Percentiles rank a stretch among this genome's conserved stretches.
These are phyloP conservation scores for Hyppa rectilinea DNA, from an alignment of 2,888 invertebrate species.

Conservation along the genomic window DNA sequence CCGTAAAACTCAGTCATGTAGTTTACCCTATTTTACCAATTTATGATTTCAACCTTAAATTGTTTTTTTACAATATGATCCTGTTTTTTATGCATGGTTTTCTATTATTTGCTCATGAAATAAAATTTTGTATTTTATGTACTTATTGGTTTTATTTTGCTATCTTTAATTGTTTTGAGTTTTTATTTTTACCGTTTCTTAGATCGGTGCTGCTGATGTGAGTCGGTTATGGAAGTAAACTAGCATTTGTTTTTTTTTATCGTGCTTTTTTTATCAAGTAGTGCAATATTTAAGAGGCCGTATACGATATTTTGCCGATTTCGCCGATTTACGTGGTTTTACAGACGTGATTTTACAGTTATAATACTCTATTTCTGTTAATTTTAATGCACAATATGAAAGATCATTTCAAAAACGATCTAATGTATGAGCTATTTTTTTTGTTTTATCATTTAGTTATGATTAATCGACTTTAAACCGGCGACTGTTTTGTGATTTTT, in stretches of 20 bases:
- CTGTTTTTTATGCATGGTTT: constrained; percentile 30
- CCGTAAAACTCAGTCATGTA: neutral
- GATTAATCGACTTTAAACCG: too few species aligned
- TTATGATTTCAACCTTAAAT: constrained; percentile 13
- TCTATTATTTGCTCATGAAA: constrained; percentile 30
- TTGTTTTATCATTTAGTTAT: too few species aligned
- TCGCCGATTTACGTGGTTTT: too few species aligned
- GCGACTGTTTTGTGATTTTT: too few species aligned
- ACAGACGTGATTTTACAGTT: too few species aligned
- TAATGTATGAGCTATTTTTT: too few species aligned
- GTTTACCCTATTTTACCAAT: neutral
- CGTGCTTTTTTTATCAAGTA: neutral
- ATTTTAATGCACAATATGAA: too few species aligned
- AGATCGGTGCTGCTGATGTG: neutral
- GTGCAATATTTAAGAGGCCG: neutral
- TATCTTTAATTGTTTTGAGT: constrained; percentile 7
- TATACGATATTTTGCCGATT: too few species aligned
- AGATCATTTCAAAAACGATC: too few species aligned
- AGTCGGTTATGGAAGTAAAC: constrained; percentile 1
- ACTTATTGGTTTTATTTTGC: constrained; percentile 53
- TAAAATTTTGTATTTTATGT: constrained; percentile 37
- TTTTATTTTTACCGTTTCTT: neutral
- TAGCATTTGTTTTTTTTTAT: neutral
- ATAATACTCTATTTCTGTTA: too few species aligned
- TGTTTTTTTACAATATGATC: constrained; percentile 1